A percentile compares a stretch with the other conserved stretches of the same genome.
Conservation (phyloP, 2,113 vertebrate genomes). For the Zosterops borbonicus region DNA sequence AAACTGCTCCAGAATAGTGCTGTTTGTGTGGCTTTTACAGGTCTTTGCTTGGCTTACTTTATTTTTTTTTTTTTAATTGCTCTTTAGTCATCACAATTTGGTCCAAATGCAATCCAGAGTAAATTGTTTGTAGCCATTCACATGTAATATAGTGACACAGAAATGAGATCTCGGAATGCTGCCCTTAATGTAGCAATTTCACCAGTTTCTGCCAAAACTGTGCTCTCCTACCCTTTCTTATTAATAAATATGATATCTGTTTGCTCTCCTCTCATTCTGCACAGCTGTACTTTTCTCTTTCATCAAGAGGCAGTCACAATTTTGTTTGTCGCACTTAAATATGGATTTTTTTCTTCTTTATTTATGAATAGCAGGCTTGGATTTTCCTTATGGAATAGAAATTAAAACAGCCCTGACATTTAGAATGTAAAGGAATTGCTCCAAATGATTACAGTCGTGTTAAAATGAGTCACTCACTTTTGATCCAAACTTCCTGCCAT, state of each 20-base stretch:
- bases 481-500: constrained; percentile 36
- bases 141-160: neutral
- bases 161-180: neutral
- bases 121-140: neutral
- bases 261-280: constrained; percentile 28
- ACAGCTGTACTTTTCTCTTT: constrained; percentile 30
- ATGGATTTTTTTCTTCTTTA: neutral
- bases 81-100: neutral
- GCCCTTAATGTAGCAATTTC: neutral
- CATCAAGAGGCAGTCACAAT: neutral
- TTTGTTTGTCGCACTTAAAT: constrained; percentile 23
- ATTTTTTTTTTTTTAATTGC: neutral
- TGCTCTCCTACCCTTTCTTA: neutral
- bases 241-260: constrained; percentile 30
- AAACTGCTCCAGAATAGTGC: neutral
- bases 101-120: neutral
- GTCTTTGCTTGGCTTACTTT: neutral
- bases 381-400: constrained; percentile 38
- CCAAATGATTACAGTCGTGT: neutral
- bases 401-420: constrained; percentile 41
- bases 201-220: neutral
- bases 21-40: neutral
- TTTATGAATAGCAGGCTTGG: neutral
- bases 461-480: constrained; percentile 53
- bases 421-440: constrained; percentile 28